Evolutionary conservation across 2,888 invertebrate genomes (phyloP).

Genomic region (Diploptera punctata): DNA sequence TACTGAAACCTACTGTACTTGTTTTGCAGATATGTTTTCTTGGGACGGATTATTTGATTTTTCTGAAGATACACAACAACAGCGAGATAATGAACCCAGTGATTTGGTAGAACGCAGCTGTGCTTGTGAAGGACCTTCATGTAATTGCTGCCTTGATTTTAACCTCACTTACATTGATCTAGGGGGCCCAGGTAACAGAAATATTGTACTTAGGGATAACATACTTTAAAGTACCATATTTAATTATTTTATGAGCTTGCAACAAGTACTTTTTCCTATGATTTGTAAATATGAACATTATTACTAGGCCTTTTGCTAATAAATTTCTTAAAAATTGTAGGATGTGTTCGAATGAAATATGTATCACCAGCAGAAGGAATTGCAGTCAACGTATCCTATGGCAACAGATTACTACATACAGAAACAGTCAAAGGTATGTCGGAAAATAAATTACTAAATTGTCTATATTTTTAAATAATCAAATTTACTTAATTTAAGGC

Average conservation of each 20-base stretch:
- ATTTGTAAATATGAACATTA: too few relatives aligned
- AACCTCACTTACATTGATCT: conserved; percentile 72
- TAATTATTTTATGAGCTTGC: too few relatives aligned
- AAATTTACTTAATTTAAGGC: too few relatives aligned
- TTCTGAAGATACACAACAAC: not conserved
- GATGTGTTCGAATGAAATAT: conserved; percentile 70
- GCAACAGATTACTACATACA: conserved; percentile 67
- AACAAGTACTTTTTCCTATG: too few relatives aligned
- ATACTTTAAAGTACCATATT: too few relatives aligned
- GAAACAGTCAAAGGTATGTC: conserved; percentile 65
- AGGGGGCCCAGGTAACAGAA: conserved; percentile 69
- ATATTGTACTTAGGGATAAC: too few relatives aligned
- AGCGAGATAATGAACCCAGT: conserved; percentile 7
- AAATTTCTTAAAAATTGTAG: too few relatives aligned
- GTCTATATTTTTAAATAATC: too few relatives aligned
- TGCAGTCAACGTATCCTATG: conserved; percentile 69
- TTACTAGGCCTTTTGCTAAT: too few relatives aligned
- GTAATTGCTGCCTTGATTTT: conserved; percentile 75
- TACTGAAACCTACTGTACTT: not conserved
- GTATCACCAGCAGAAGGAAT: conserved; percentile 68
- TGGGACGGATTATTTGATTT: conserved; percentile 51
- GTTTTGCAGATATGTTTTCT: conserved; percentile 55
- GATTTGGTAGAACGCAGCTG: conserved; percentile 52
- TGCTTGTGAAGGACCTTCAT: conserved; percentile 66
- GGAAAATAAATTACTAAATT: too few relatives aligned